These are phyloP conservation scores for Chlorocebus sabaeus DNA, from an alignment of 2,113 vertebrate species.

Conservation along the genomic window DNA sequence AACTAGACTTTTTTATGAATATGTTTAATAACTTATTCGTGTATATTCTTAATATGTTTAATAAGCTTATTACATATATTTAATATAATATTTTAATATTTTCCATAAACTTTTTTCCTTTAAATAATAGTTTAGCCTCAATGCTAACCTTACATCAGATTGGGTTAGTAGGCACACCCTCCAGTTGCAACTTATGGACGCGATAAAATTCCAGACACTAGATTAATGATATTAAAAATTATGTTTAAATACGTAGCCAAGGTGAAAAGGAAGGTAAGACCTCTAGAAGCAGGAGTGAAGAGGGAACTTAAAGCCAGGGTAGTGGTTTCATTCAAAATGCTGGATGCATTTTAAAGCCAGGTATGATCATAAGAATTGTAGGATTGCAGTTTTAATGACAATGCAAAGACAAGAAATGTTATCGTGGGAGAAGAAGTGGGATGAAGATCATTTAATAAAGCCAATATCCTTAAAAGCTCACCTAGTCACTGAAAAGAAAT, in stretches of 20 bases:
- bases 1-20: background rate
- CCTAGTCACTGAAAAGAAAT: background rate
- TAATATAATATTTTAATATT: background rate
- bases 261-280: background rate
- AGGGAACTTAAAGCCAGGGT: background rate
- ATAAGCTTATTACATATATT: background rate
- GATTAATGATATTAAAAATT: constrained; percentile 9
- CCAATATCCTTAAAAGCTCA: background rate
- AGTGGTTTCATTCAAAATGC: background rate
- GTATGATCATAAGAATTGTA: background rate
- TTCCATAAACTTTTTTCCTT: background rate
- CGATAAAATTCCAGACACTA: background rate
- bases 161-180: background rate
- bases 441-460: background rate
- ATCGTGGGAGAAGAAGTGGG: background rate
- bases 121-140: background rate
- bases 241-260: background rate
- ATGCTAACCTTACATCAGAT: background rate
- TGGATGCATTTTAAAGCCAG: background rate
- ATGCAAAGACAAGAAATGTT: background rate
- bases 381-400: background rate
- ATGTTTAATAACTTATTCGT: too few species aligned
- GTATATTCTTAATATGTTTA: too few species aligned
- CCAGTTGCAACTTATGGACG: background rate
- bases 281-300: background rate